phyloP scores from a whole-genome alignment of 2,888 invertebrate species.

The Temnothorax ravouxi region DNA sequence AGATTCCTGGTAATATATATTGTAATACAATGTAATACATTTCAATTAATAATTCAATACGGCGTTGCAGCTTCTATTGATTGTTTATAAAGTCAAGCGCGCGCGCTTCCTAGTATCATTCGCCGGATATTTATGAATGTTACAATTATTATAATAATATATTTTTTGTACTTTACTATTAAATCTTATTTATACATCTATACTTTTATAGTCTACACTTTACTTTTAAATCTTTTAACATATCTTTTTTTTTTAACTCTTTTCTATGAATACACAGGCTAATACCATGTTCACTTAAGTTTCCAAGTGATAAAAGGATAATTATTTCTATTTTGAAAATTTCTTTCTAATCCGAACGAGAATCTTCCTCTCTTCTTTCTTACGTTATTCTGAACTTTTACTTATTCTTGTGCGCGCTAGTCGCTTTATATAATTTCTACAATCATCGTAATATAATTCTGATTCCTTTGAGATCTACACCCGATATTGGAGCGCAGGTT shows the following conservation, averaged over 20 bases:
- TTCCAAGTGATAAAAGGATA: neutral
- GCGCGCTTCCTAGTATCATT: neutral
- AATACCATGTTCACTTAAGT: neutral
- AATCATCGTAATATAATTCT: neutral
- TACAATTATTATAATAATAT: neutral
- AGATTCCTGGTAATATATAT: neutral
- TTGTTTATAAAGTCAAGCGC: neutral
- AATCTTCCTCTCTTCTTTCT: neutral
- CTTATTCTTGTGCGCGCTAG: neutral
- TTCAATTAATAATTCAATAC: conserved; percentile 15
- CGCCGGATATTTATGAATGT: neutral
- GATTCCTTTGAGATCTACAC: neutral
- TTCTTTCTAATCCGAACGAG: neutral
- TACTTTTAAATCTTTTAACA: neutral
- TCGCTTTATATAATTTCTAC: neutral
- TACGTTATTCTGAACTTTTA: neutral
- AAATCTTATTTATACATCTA: neutral
- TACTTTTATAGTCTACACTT: neutral
- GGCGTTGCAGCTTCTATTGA: neutral
- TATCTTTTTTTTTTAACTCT: too few relatives aligned
- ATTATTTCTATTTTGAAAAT: neutral
- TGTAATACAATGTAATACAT: neutral
- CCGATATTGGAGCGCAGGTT: too few relatives aligned
- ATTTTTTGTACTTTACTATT: neutral
- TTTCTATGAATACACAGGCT: neutral